Percentiles rank a stretch among this genome's conserved stretches.
phyloP scores from a whole-genome alignment of 2,113 vertebrate genomes.

The Aythya baeri region DNA sequence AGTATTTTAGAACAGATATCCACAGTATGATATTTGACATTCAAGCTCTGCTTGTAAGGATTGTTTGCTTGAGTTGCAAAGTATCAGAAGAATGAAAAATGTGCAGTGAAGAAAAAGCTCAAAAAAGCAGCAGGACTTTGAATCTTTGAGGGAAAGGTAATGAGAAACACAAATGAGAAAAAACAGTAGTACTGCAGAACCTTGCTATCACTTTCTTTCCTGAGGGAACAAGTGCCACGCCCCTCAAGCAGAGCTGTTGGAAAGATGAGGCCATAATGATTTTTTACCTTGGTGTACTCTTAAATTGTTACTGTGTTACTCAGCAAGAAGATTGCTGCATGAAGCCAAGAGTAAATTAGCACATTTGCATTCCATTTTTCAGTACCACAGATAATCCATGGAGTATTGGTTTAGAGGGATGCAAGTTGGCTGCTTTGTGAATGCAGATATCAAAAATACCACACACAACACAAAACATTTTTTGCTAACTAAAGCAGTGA shows the following conservation, averaged over 20 bases:
- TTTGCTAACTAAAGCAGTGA: neutral
- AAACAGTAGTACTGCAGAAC: neutral
- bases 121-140: neutral
- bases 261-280: neutral
- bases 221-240: neutral
- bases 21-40: neutral
- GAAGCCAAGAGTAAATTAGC: neutral
- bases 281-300: neutral
- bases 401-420: neutral
- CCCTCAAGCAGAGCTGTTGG: neutral
- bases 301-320: neutral
- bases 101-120: neutral
- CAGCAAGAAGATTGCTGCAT: neutral
- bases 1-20: neutral
- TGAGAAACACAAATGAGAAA: neutral
- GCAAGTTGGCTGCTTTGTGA: neutral
- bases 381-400: neutral
- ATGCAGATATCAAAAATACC: neutral
- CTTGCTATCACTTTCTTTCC: neutral
- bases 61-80: neutral
- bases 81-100: neutral
- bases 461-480: neutral
- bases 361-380: neutral
- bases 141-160: neutral
- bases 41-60: neutral